These are phyloP conservation scores for Tinamus guttatus DNA, from an alignment of 2,113 vertebrate species.

Conservation along the genomic window DNA sequence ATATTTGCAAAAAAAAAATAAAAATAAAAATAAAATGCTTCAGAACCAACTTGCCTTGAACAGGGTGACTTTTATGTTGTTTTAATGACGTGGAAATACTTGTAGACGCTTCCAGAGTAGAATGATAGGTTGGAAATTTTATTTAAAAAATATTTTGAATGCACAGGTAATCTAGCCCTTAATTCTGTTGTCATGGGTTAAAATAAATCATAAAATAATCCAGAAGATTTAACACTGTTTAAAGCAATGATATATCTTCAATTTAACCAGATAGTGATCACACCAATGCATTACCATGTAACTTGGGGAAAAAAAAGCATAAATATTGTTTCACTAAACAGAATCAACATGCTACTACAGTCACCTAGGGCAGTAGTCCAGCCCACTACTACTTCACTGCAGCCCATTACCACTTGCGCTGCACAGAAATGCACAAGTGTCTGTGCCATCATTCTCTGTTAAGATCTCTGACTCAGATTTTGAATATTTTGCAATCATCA, in stretches of 20 bases:
- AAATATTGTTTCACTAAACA: not conserved
- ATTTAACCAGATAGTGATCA: rapidly evolving
- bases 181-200: not conserved
- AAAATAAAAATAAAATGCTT: too few species aligned
- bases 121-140: not conserved
- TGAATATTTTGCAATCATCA: not conserved
- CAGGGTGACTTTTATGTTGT: not conserved
- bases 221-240: not conserved
- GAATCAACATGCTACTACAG: not conserved
- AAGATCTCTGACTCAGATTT: not conserved
- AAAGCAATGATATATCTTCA: not conserved
- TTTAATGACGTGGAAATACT: not conserved
- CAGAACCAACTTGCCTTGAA: not conserved
- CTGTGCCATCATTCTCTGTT: not conserved
- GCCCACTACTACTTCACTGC: not conserved
- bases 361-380: not conserved
- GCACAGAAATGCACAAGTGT: not conserved
- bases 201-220: not conserved
- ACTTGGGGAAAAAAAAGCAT: rapidly evolving
- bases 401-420: not conserved
- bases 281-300: too few species aligned
- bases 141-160: not conserved
- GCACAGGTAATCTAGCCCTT: not conserved
- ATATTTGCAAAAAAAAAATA: not conserved
- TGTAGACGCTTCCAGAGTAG: not conserved